Conservation (phyloP, 2,888 invertebrate genomes). For the Pachydiplax longipennis region DNA sequence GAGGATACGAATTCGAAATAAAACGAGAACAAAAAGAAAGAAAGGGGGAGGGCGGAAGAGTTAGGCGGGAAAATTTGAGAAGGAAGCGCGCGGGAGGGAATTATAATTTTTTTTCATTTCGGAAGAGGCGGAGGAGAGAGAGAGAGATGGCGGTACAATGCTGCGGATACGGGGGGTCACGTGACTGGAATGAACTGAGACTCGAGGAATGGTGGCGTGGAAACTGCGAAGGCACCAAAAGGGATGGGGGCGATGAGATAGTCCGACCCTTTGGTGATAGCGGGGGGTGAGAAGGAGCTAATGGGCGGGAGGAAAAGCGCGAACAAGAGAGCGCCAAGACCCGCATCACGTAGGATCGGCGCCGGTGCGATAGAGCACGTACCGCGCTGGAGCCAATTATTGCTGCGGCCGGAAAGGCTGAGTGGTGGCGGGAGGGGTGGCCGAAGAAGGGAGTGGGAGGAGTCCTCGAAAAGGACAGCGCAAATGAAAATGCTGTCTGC, state of each 20-base stretch:
- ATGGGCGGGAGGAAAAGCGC: background rate
- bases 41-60: background rate
- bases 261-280: background rate
- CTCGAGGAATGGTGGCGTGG: background rate
- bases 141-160: background rate
- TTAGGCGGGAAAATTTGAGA: background rate
- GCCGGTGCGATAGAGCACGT: conserved; percentile 41
- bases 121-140: background rate
- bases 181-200: conserved; percentile 27
- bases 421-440: background rate
- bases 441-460: background rate
- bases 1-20: background rate
- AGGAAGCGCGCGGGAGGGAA: background rate
- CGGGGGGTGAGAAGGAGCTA: background rate
- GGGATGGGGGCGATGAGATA: background rate
- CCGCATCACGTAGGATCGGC: conserved; percentile 37
- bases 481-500: conserved; percentile 8
- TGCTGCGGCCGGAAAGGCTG: conserved; percentile 27
- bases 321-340: background rate
- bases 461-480: background rate
- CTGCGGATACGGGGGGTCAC: conserved; percentile 19
- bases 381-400: conserved; percentile 20
- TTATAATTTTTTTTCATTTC: background rate
- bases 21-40: background rate
- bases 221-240: background rate